phyloP scores from a whole-genome alignment of 2,888 invertebrate genomes.

The Xestoiulus laeticollis region DNA sequence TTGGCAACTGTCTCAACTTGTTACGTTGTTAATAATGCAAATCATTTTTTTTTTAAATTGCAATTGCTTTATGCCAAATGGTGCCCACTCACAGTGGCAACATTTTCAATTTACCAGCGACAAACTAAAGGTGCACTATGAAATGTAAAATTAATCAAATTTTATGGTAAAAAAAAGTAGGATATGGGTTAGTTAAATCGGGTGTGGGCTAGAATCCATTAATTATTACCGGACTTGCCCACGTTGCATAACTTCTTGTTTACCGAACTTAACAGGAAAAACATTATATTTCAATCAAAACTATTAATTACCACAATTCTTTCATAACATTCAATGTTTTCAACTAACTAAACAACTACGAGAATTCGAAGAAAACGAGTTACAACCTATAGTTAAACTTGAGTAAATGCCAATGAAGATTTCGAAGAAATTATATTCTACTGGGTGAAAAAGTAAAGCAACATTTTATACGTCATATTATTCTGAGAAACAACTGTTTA shows the following conservation, averaged over 20 bases:
- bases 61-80: not conserved
- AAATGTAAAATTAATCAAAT: not conserved
- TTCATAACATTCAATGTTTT: not conserved
- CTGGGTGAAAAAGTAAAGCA: too few species aligned
- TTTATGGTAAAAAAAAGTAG: not conserved
- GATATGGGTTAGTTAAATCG: not conserved
- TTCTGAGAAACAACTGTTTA: too few species aligned
- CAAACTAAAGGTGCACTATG: not conserved
- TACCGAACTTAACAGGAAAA: not conserved
- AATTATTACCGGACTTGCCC: not conserved
- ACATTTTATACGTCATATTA: too few species aligned
- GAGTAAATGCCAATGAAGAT: too few species aligned
- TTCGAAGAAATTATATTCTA: too few species aligned
- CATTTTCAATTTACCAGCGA: not conserved
- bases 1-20: not conserved
- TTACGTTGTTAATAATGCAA: too few species aligned
- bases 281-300: not conserved
- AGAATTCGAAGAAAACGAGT: too few species aligned
- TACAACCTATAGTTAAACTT: too few species aligned
- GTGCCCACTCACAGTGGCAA: not conserved
- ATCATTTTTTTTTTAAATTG: not conserved
- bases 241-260: not conserved
- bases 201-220: not conserved
- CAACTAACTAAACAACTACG: not conserved
- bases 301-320: not conserved